Evolutionary conservation across 2,888 invertebrate species (phyloP).

Genomic region (Drosophila testacea): DNA sequence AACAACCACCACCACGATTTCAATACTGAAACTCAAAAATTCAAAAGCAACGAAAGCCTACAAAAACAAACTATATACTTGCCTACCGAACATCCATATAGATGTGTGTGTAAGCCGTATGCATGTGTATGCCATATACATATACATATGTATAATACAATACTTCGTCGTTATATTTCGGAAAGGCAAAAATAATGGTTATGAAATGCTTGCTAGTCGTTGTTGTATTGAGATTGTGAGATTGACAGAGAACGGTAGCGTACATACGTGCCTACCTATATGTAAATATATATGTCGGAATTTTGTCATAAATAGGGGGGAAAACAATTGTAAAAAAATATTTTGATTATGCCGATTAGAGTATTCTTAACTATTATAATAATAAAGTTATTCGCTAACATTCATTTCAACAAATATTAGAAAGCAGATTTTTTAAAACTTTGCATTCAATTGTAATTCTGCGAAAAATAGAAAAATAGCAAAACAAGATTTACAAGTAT

Average conservation of each 20-base stretch:
- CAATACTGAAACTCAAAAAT: conserved; percentile 82
- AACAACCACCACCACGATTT: conserved; percentile 81
- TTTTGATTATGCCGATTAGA: conserved; percentile 20
- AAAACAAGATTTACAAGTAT: conserved; percentile 80
- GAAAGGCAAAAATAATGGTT: conserved; percentile 80
- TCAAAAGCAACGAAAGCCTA: conserved; percentile 78
- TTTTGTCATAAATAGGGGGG: conserved; percentile 28
- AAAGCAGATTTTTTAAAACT: background rate
- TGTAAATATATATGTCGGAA: conserved; percentile 12
- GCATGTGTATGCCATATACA: conserved; percentile 18
- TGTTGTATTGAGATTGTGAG: conserved; percentile 73
- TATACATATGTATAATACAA: conserved; percentile 42
- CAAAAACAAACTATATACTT: conserved; percentile 73
- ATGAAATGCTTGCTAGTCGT: conserved; percentile 64
- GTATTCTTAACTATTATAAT: background rate
- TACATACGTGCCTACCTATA: conserved; percentile 14
- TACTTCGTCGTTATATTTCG: conserved; percentile 74
- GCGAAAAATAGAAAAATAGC: conserved; percentile 23
- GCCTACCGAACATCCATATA: conserved; percentile 15
- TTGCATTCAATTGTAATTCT: conserved; percentile 1
- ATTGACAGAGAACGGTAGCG: conserved; percentile 49
- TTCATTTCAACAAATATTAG: background rate
- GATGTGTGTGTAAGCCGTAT: conserved; percentile 25
- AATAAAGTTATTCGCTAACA: background rate
- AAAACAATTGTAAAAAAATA: conserved; percentile 11